A percentile compares a stretch with the other conserved stretches of the same genome.
phyloP scores from a whole-genome alignment of 2,113 vertebrate species.

The Peucedramus taeniatus region DNA sequence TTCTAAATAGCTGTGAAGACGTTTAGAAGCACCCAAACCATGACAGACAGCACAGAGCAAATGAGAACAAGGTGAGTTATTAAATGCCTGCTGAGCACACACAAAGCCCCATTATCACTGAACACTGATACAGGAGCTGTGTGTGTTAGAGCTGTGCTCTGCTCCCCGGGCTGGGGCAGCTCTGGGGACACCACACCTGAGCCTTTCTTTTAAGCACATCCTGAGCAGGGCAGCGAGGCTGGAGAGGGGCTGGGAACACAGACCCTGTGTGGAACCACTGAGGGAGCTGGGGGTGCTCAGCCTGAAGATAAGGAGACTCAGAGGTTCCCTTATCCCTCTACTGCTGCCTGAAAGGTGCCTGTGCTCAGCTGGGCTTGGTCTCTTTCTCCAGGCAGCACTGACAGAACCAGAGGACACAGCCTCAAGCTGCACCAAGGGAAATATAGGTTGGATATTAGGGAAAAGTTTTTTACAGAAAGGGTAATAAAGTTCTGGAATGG shows the following conservation, averaged over 20 bases:
- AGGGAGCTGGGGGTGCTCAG: not conserved
- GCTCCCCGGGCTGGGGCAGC: not conserved
- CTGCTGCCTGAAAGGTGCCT: no score
- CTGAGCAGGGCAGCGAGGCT: not conserved
- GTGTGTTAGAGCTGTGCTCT: not conserved
- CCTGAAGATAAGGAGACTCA: no score
- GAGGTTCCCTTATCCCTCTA: no score
- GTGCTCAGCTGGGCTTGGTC: no score
- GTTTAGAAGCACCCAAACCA: conserved; percentile 17
- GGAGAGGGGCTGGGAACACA: not conserved
- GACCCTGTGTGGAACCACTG: not conserved
- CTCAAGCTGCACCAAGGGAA: no score
- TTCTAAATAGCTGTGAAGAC: not conserved
- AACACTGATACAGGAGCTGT: not conserved
- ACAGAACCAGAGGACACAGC: no score
- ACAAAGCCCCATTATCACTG: not conserved
- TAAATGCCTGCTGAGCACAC: conserved; percentile 4
- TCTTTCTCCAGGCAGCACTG: no score
- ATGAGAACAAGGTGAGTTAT: conserved; percentile 10
- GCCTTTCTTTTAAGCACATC: not conserved
- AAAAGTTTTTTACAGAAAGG: no score
- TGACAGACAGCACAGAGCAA: not conserved
- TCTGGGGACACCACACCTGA: not conserved
- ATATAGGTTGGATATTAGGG: no score
- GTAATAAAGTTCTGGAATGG: no score